Evolutionary conservation across 1,140 invertebrate genomes (phyloP), one percentile per base, ranked within the genome.

Genomic region (Drosophila yakuba): DNA sequence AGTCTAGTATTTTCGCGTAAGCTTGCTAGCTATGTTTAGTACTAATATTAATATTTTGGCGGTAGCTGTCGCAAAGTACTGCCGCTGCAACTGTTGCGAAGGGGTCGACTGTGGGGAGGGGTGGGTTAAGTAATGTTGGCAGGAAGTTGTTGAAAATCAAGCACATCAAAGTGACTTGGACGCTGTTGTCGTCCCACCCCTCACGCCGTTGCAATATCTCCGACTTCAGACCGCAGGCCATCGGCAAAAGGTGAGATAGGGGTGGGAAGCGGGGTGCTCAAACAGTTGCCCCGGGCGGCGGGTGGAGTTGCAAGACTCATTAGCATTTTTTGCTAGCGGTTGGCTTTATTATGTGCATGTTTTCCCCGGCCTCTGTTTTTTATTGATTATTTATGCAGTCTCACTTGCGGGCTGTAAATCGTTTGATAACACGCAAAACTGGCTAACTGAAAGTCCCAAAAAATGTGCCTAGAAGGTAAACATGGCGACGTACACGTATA

Each of bases 351-450:
- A 75, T 74, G 80, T 80, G 67, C 67, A 71, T 76, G 69, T 77
- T 84, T 56, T 85, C 52, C 51, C 72, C 64, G 57, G 50, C 36
- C 56, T 47, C 47, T 57, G 38, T 45, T 66, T 66, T 74, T 84
- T 84, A 86, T 88, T 86, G 83, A 88, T 88, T 88, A 86, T 80
- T 86, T 86, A 86, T 86, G 84, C 83, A 86, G 83, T 89, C 83
- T 76, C 83, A 88, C 83, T 86, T 88, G 83, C 78, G 83, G 83
- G 62, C 74, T 83, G 79, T 83, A 86, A 86, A 88, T 86, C 79
- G 83, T 86, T 86, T 89, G 84, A 89, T 86, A 86, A 89, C 84
- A 86, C 79, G 83, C 84, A 69, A 88, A 89, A 78, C 69, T 68
- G 76, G 62, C 75, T 73, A 86, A 83, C 83, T 72, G 79, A 83